phyloP scores from a whole-genome alignment of 2,113 vertebrate genomes.

The Cynocephalus volans region DNA sequence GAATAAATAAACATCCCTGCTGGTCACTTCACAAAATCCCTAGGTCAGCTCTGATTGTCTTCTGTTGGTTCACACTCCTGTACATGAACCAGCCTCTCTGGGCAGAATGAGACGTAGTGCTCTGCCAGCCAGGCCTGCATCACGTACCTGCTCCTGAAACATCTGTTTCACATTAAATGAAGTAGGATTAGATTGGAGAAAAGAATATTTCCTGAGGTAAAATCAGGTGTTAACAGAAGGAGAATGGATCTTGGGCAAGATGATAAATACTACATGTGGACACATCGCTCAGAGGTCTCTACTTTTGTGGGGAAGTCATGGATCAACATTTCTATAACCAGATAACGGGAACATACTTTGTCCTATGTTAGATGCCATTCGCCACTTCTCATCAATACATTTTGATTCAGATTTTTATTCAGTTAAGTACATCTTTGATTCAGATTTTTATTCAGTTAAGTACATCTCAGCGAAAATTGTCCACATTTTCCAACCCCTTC shows the following conservation, averaged over 20 bases:
- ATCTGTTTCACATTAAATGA: background rate
- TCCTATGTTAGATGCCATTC: background rate
- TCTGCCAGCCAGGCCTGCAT: background rate
- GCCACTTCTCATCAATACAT: background rate
- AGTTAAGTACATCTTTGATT: background rate
- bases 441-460: background rate
- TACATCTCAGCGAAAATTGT: background rate
- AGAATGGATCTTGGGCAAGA: constrained; percentile 5
- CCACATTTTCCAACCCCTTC: background rate
- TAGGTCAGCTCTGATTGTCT: background rate
- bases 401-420: background rate
- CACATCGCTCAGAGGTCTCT: background rate
- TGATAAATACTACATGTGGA: background rate
- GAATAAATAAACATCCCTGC: background rate
- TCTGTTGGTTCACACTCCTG: background rate
- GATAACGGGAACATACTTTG: background rate
- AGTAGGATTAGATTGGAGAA: background rate
- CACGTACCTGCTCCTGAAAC: background rate
- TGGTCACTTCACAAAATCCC: background rate
- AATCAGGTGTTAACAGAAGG: background rate
- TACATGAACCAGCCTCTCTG: background rate
- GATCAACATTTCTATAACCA: background rate
- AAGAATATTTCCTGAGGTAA: constrained; percentile 32
- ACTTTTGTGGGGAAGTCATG: background rate
- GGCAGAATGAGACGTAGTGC: background rate